Conservation (phyloP, 2,888 invertebrate species). For the Synanthedon andrenaeformis region DNA sequence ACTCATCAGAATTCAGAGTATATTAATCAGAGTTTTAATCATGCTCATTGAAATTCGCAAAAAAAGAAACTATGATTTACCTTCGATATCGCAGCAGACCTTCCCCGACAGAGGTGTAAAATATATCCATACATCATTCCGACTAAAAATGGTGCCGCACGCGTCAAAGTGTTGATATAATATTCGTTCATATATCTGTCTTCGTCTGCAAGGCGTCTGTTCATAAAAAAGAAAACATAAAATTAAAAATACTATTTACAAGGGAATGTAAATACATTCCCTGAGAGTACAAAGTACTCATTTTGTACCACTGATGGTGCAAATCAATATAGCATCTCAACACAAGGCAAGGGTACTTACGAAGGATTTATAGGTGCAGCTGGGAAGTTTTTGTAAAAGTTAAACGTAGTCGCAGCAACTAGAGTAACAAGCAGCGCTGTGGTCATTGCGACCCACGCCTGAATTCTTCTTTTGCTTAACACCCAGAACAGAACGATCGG, state of each 20-base stretch:
- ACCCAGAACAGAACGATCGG: constrained; percentile 9
- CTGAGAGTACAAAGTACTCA: too few relatives aligned
- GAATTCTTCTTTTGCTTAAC: constrained; percentile 1
- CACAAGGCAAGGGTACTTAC: constrained; percentile 15
- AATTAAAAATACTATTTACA: too few relatives aligned
- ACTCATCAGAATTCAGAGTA: too few relatives aligned
- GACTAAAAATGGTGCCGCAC: constrained; percentile 40
- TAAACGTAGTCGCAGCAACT: constrained; percentile 23
- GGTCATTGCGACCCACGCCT: constrained; percentile 5
- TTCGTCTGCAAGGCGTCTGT: constrained; percentile 13
- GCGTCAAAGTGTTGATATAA: constrained; percentile 33
- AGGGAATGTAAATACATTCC: too few relatives aligned
- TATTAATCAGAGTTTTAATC: too few relatives aligned
- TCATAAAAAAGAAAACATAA: too few relatives aligned
- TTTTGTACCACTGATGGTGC: too few relatives aligned
- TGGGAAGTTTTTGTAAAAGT: constrained; percentile 26
- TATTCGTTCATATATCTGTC: constrained; percentile 16
- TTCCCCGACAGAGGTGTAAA: constrained; percentile 23
- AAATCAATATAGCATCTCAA: too few relatives aligned
- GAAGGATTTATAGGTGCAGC: constrained; percentile 7
- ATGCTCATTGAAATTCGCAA: too few relatives aligned
- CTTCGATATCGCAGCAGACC: constrained; percentile 17
- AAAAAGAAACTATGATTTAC: constrained; percentile 15
- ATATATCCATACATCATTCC: constrained; percentile 45
- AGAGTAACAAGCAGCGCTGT: constrained; percentile 1